Evolutionary conservation across 2,797 vertebrate genomes (phyloP).

Genomic region (Phaenicophaeus curvirostris): DNA sequence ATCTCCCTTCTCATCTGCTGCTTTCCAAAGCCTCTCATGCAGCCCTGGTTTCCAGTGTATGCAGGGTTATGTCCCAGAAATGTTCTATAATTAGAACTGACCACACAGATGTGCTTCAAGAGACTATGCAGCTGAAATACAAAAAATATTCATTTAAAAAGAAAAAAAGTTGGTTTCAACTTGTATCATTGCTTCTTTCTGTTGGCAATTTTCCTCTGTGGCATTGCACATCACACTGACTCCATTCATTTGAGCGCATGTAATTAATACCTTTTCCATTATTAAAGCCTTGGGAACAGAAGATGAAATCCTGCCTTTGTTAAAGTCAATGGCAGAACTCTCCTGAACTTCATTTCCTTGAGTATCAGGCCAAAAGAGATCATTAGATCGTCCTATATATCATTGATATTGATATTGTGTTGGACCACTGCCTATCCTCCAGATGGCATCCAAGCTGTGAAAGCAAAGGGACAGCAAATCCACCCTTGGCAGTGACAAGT

Average conservation of each 20-base stretch:
- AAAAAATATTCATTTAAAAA: background rate
- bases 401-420: background rate
- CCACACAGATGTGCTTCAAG: slow-evolving; percentile 61
- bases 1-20: background rate
- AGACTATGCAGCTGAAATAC: slow-evolving; percentile 13
- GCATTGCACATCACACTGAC: background rate
- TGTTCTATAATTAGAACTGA: slow-evolving; percentile 61
- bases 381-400: background rate
- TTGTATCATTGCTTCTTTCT: background rate
- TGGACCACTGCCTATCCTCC: slow-evolving; percentile 46
- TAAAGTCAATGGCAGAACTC: slow-evolving; percentile 20
- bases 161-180: background rate
- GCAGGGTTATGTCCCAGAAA: background rate
- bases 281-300: slow-evolving; percentile 58
- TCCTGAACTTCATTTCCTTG: background rate
- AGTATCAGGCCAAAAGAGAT: slow-evolving; percentile 8
- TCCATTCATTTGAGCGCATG: slow-evolving; percentile 21
- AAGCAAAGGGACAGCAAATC: slow-evolving; percentile 5
- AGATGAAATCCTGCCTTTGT: slow-evolving; percentile 30
- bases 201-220: background rate
- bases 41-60: background rate
- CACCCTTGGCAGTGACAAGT: background rate
- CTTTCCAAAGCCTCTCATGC: background rate
- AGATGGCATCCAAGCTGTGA: slow-evolving; percentile 56
- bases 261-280: slow-evolving; percentile 65